Percentiles rank a stretch among this genome's conserved stretches.
These are phyloP conservation scores for Melolontha melolontha DNA, from an alignment of 2,888 invertebrate species.

Conservation along the genomic window DNA sequence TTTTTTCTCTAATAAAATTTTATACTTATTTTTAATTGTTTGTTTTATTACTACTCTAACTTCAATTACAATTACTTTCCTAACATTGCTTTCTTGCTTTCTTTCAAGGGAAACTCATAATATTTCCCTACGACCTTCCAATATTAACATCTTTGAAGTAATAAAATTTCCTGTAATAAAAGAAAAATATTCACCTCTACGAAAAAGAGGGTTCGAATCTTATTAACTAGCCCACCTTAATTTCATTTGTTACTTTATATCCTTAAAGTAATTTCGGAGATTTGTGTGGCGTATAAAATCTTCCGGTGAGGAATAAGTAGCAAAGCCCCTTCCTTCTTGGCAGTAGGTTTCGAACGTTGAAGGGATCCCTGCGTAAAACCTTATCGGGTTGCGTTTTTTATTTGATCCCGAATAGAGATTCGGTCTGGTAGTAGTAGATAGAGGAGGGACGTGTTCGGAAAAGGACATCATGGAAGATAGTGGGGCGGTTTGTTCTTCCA, in stretches of 20 bases:
- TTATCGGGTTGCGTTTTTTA: conserved; percentile 41
- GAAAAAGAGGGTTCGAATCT: conserved; percentile 31
- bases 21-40: not conserved
- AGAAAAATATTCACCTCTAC: conserved; percentile 37
- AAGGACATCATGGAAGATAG: no score
- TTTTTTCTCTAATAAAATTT: not conserved
- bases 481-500: conserved; percentile 21
- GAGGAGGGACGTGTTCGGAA: conserved; percentile 13
- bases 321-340: conserved; percentile 24
- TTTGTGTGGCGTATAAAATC: conserved; percentile 38
- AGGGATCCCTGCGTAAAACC: conserved; percentile 32
- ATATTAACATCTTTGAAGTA: conserved; percentile 26
- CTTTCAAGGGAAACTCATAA: not conserved
- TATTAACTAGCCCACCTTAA: conserved; percentile 39
- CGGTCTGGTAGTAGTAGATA: conserved; percentile 7
- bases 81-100: not conserved
- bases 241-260: conserved; percentile 38
- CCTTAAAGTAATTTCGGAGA: conserved; percentile 41
- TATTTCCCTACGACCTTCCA: conserved; percentile 2
- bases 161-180: conserved; percentile 36
- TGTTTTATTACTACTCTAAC: conserved; percentile 14
- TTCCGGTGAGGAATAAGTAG: conserved; percentile 36
- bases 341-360: conserved; percentile 15
- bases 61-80: conserved; percentile 17
- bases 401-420: conserved; percentile 37